A percentile compares a stretch with the other conserved stretches of the same genome.
These are phyloP conservation scores for Bombus confusus DNA, from an alignment of 1,140 invertebrate species.

Conservation along the genomic window DNA sequence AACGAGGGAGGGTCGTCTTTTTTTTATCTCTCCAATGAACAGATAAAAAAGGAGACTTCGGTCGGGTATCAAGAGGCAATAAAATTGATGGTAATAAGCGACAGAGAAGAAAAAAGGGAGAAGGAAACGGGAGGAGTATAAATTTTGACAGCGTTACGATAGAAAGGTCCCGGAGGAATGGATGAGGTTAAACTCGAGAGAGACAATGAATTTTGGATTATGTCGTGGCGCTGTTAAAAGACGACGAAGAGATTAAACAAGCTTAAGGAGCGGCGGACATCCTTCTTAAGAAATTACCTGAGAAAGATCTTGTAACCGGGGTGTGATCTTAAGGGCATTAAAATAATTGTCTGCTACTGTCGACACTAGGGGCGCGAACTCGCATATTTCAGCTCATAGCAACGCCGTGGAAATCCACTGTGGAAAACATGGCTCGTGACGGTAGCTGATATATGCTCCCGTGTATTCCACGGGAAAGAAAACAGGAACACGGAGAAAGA, in stretches of 20 bases:
- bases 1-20: neutral
- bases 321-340: conserved; percentile 31
- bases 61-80: neutral
- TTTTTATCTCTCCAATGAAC: neutral
- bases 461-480: conserved; percentile 34
- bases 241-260: conserved; percentile 42
- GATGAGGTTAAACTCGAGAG: neutral
- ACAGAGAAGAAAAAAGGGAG: neutral
- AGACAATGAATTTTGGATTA: conserved; percentile 45
- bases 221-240: conserved; percentile 29
- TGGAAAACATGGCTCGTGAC: conserved; percentile 36
- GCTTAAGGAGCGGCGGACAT: conserved; percentile 37
- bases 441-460: conserved; percentile 12
- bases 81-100: neutral
- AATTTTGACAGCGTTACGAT: neutral
- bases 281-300: conserved; percentile 47
- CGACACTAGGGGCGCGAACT: neutral
- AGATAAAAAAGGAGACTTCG: neutral
- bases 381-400: neutral
- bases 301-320: conserved; percentile 39
- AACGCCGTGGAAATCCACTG: neutral
- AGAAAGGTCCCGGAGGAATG: neutral
- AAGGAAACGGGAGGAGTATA: neutral
- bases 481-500: conserved; percentile 23
- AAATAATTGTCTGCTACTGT: conserved; percentile 25